Evolutionary conservation across 2,797 vertebrate species (phyloP).

Genomic region (Microctenopoma stevenorrisi): DNA sequence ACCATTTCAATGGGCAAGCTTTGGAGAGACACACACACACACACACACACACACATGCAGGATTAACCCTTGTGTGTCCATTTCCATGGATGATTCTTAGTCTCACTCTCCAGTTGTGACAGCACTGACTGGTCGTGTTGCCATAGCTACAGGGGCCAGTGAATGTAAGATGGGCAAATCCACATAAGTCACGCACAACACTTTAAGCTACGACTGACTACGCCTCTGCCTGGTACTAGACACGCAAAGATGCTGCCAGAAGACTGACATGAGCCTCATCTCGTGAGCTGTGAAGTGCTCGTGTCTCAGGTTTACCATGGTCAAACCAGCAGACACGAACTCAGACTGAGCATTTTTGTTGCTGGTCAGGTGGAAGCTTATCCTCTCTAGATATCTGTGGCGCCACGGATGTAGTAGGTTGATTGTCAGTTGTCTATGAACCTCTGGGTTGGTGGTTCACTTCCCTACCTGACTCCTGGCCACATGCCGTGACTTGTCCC

Average conservation of each 20-base stretch:
- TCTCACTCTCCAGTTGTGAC: conserved; percentile 73
- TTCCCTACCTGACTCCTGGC: too few species aligned
- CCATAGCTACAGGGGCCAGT: conserved; percentile 80
- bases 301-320: conserved; percentile 62
- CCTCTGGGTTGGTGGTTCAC: too few species aligned
- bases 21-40: conserved; percentile 40
- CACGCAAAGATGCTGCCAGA: conserved; percentile 72
- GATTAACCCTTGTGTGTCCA: conserved; percentile 82
- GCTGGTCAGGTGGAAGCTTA: conserved; percentile 57
- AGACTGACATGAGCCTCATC: conserved; percentile 63
- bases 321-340: conserved; percentile 59
- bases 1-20: conserved; percentile 78
- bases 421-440: too few species aligned
- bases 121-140: conserved; percentile 77
- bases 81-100: conserved; percentile 77
- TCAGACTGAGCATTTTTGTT: conserved; percentile 54
- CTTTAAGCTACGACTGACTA: conserved; percentile 69
- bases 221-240: conserved; percentile 67
- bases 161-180: conserved; percentile 81
- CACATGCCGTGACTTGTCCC: too few species aligned
- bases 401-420: too few species aligned
- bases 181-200: conserved; percentile 78
- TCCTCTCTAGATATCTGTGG: conserved; percentile 53
- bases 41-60: conserved; percentile 46
- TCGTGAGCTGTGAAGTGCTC: conserved; percentile 67